Evolutionary conservation across 2,888 invertebrate genomes (phyloP), one percentile per base, ranked within the genome.

Genomic region (Drosophila borealis): DNA sequence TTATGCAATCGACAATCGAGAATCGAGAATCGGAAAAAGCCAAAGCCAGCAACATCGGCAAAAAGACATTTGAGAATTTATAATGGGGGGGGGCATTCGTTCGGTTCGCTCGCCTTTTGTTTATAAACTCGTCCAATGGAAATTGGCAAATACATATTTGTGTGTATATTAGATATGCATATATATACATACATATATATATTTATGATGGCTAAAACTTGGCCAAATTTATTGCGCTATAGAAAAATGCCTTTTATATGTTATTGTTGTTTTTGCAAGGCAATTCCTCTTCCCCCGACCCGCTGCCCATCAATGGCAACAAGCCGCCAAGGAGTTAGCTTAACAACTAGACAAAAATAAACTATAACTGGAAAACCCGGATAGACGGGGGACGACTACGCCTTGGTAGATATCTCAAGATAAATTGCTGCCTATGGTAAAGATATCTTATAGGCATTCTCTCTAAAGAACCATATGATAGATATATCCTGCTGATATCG

Each of bases 221-320:
- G 25, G 17, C 36, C 3, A 49, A 36, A 74, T 46, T 69, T 74
- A 76, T 71, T 54, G 61, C 61, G 65, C 50, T 54, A 54, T 62
- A 55, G 37, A 39, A 42, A 59, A 63, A 48, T 63, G 51, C 37
- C 14, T 17, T 17, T 39, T 17, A 14, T 10, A 39, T 65, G 9
- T 14, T 51, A 14, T 45, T 66, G 34, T 48, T 17, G 17, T 17
- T 17, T 51, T 17, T n/a, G 33, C 33, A 0, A 8, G 25, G 25
- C 25, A 25, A 25, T 25, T 5, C 21, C 21, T n/a, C 21, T 21
- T 5, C 4, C 21, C 21, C 5, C 21, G n/a, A 5, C 5, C 21
- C 21, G 21, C 21, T 21, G 5, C 5, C 21, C 21, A 5, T 6
- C 1, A 33, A 46, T 29, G 51, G 21, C 19, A 59, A 37, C 42